Evolutionary conservation across 1,140 invertebrate genomes (phyloP), one percentile per base, ranked within the genome.

Genomic region (Eufriesea mexicana): DNA sequence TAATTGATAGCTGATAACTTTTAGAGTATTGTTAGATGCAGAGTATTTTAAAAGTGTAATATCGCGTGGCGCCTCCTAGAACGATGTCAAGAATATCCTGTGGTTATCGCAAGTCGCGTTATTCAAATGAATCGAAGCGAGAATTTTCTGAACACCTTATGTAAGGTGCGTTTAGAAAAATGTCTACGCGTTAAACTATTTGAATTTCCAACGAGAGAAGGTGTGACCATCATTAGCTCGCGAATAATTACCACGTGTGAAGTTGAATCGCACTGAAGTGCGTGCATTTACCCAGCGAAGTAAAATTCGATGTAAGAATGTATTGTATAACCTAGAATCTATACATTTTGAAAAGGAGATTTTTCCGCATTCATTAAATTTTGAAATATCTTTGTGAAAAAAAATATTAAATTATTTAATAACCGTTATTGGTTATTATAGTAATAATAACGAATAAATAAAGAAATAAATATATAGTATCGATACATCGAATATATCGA

Each of bases 191-290:
- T 28, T 23, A 16, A 18, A 51, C 6, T 5, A 73, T 73, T 79
- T 79, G 68, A 73, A 79, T 73, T 72, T 79, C 28, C 51, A 73
- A 70, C 64, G 35, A 72, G 55, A 20, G 42, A 78, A 78, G 54
- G 54, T 1, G 45, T 18, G 20, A 61, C 9, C 20, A 28, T 47
- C 55, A 4, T 47, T 23, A 47, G 18, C 20, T 20, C n/a, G 47
- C 67, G 10, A 54, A 66, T 66, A 61, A 79, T 71, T 71, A 20
- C 42, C 2, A 23, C 12, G 25, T n/a, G 55, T 28, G 14, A 59
- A 45, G 28, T 64, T 35, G 35, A 35, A 35, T 14, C 2, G 49
- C 16, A 5, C 1, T 51, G 16, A 51, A 14, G 49, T 16, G 49
- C 49, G 16, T 14, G 14, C 14, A 51, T 16, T 51, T 51, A 51